These are phyloP conservation scores for Trypoxylus dichotomus DNA, from an alignment of 1,140 invertebrate genomes.

Conservation along the genomic window DNA sequence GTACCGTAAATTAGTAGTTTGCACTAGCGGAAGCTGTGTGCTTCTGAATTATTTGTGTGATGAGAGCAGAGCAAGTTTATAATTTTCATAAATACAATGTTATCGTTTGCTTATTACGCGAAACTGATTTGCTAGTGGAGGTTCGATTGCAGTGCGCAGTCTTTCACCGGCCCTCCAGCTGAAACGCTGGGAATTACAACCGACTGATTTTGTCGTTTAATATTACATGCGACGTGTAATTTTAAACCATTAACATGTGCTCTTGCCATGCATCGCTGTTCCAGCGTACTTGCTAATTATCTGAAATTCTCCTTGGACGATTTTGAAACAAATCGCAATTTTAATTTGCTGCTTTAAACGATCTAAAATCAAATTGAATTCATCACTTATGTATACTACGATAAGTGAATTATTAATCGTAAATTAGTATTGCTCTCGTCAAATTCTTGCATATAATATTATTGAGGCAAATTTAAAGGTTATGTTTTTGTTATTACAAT, in stretches of 20 bases:
- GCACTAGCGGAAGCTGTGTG: not conserved
- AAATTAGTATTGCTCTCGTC: too few species aligned
- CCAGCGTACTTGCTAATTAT: not conserved
- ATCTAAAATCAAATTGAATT: too few species aligned
- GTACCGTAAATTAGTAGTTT: not conserved
- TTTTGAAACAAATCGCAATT: not conserved
- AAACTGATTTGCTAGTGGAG: conserved; percentile 8
- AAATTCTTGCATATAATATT: too few species aligned
- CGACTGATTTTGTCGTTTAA: conserved; percentile 24
- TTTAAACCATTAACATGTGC: conserved; percentile 24
- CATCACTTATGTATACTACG: too few species aligned
- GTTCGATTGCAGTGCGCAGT: not conserved
- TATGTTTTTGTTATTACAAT: too few species aligned
- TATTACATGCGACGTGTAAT: conserved; percentile 18
- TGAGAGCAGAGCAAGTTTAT: conserved; percentile 14
- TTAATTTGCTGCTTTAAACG: too few species aligned
- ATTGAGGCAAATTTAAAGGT: too few species aligned
- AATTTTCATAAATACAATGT: conserved; percentile 5
- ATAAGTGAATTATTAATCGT: too few species aligned
- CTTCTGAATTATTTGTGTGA: conserved; percentile 7
- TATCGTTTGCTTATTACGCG: conserved; percentile 5
- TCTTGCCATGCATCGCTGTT: not conserved
- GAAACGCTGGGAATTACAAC: conserved; percentile 13
- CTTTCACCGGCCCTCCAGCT: not conserved
- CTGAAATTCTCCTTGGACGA: not conserved